Percentiles rank a stretch among this genome's conserved stretches.
Evolutionary conservation across 2,113 vertebrate genomes (phyloP).

Genomic region (Bungarus multicinctus): DNA sequence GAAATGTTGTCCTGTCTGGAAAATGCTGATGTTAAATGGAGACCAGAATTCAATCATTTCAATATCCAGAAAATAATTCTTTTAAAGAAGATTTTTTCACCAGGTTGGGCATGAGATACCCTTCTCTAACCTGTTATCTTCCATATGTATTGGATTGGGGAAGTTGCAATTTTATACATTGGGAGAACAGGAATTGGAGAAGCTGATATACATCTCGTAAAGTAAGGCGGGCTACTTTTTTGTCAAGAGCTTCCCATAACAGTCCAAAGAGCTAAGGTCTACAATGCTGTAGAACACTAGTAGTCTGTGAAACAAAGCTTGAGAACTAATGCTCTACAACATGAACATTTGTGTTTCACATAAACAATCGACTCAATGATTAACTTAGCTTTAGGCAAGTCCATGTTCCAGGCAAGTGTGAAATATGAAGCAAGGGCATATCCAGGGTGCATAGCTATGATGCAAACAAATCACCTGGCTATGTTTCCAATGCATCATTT

Average conservation of each 20-base stretch:
- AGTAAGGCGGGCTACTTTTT: constrained; percentile 27
- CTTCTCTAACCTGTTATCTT: background rate
- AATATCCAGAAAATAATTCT: background rate
- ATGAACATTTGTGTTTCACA: background rate
- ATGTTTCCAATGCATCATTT: background rate
- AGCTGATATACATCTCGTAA: background rate
- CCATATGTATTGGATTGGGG: background rate
- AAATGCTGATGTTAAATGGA: constrained; percentile 39
- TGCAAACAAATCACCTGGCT: background rate
- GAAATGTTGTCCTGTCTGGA: constrained; percentile 63
- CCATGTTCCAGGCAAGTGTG: background rate
- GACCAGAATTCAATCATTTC: background rate
- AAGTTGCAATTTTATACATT: background rate
- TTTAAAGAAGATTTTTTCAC: background rate
- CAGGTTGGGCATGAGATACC: background rate
- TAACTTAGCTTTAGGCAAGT: background rate
- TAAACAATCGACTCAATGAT: background rate
- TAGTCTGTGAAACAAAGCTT: background rate
- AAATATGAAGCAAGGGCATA: background rate
- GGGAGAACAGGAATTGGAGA: background rate
- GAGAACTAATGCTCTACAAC: background rate
- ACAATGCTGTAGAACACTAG: background rate
- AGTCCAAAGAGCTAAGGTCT: background rate
- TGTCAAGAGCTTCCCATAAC: constrained; percentile 38
- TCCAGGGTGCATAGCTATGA: background rate